phyloP scores from a whole-genome alignment of 2,113 vertebrate species.

The Struthidea cinerea region DNA sequence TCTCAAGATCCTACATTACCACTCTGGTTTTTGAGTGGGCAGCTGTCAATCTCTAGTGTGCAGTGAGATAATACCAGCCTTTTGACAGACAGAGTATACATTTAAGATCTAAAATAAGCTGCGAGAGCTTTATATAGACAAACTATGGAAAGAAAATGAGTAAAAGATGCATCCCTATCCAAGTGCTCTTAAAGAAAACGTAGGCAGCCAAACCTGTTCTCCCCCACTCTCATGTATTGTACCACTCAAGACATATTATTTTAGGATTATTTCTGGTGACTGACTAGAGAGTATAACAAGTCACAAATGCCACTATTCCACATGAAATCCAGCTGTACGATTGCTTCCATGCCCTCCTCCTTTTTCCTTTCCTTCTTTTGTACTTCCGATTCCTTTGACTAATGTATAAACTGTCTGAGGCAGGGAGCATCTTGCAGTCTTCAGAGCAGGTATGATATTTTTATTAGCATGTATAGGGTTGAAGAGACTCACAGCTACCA shows the following conservation, averaged over 20 bases:
- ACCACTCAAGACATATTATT: neutral
- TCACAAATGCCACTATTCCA: neutral
- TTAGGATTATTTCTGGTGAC: constrained; percentile 9
- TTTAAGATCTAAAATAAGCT: constrained; percentile 35
- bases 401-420: neutral
- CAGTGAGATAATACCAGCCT: constrained; percentile 14
- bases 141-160: constrained; percentile 40
- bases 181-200: neutral
- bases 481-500: neutral
- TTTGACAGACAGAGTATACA: constrained; percentile 53
- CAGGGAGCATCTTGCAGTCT: neutral
- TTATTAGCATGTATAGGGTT: neutral
- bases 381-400: neutral
- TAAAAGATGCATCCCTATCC: neutral
- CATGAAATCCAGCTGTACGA: neutral
- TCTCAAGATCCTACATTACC: constrained; percentile 2
- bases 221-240: neutral
- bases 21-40: constrained; percentile 24
- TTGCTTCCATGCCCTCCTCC: neutral
- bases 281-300: neutral
- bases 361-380: neutral
- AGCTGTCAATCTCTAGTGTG: constrained; percentile 20
- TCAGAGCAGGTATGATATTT: neutral
- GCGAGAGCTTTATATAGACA: neutral
- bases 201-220: neutral